Conservation (phyloP, 1,140 invertebrate genomes). For the Rhynchophorus ferrugineus region DNA sequence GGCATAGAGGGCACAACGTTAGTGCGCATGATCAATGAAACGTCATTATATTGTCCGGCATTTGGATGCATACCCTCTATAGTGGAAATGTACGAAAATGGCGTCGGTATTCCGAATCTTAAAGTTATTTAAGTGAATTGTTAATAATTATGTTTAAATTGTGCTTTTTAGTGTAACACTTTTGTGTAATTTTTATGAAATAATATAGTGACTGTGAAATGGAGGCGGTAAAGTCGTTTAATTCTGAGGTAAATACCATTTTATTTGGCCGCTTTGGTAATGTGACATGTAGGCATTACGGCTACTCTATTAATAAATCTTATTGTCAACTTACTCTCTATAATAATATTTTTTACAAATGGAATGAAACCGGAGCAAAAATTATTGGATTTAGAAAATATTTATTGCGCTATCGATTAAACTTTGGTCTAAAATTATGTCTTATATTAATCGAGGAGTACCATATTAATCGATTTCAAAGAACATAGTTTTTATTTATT, state of each 20-base stretch:
- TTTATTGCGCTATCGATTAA: too few species aligned
- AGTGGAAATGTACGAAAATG: slow-evolving; percentile 1
- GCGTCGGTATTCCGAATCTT: slow-evolving; percentile 4
- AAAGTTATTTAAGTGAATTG: not conserved
- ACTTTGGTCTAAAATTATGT: too few species aligned
- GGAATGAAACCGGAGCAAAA: not conserved
- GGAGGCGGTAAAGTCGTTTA: slow-evolving; percentile 41
- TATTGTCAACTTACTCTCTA: not conserved
- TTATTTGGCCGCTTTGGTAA: not conserved
- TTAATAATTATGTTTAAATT: not conserved
- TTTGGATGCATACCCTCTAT: too few species aligned
- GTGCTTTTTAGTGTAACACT: not conserved
- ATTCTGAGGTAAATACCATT: slow-evolving; percentile 35
- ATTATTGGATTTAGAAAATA: not conserved
- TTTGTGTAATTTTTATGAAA: slow-evolving; percentile 4
- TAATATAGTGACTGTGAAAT: slow-evolving; percentile 19
- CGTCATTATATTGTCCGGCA: too few species aligned
- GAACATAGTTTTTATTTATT: too few species aligned
- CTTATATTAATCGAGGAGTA: slow-evolving; percentile 3
- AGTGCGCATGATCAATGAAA: too few species aligned
- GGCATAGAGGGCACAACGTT: too few species aligned
- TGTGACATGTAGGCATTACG: not conserved
- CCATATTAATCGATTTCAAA: too few species aligned
- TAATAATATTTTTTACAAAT: not conserved
- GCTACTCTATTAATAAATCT: slow-evolving; percentile 4